Percentiles rank a stretch among this genome's conserved stretches.
Conservation (phyloP, 2,797 vertebrate genomes). For the Galagoides demidoff region DNA sequence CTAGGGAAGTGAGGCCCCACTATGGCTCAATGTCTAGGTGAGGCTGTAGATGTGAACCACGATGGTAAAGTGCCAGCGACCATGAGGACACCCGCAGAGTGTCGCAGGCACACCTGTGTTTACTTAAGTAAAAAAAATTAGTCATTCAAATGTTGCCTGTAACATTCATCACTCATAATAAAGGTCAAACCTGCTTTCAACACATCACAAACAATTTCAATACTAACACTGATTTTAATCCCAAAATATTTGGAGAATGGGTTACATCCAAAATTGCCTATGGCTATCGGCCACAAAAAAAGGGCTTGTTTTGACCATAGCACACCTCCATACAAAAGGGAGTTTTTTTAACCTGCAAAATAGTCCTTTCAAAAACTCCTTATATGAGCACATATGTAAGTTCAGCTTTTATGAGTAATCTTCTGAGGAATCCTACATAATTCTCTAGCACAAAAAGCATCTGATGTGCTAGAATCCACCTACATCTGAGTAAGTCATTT, state of each 20-base stretch:
- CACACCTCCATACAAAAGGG: not conserved
- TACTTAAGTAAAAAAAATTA: conserved; percentile 33
- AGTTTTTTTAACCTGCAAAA: conserved; percentile 12
- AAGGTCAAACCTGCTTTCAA: conserved; percentile 54
- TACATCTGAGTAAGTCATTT: conserved; percentile 37
- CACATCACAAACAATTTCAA: not conserved
- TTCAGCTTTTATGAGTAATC: not conserved
- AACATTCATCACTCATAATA: not conserved
- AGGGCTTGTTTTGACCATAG: not conserved
- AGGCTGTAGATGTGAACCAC: not conserved
- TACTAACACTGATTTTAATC: conserved; percentile 49
- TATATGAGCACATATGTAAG: not conserved
- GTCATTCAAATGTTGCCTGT: not conserved
- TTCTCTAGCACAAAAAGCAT: conserved; percentile 22
- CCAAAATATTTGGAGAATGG: conserved; percentile 9
- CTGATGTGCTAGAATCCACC: conserved; percentile 31
- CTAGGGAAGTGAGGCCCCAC: not conserved
- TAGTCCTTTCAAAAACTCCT: not conserved
- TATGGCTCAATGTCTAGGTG: not conserved
- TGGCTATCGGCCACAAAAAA: not conserved
- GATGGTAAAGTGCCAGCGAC: not conserved
- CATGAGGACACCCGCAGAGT: too few relatives aligned
- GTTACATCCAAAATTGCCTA: conserved; percentile 7
- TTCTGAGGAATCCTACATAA: conserved; percentile 32
- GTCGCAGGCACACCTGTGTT: not conserved